These are phyloP conservation scores for Drosophila tani DNA, from an alignment of 1,140 invertebrate genomes.

Conservation along the genomic window DNA sequence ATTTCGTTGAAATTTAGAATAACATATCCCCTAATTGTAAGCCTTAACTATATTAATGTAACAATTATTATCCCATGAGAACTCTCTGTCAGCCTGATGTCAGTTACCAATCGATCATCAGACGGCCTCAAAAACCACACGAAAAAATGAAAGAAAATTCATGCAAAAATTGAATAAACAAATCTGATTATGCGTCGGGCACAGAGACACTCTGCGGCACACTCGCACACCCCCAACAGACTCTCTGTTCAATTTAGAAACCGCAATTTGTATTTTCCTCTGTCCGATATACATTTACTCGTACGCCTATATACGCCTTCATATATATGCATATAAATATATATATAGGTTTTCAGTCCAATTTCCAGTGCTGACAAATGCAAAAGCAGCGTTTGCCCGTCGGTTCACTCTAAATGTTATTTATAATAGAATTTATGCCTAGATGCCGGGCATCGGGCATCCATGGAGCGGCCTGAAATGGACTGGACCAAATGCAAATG, in stretches of 20 bases:
- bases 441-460: slow-evolving; percentile 43
- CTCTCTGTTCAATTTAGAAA: slow-evolving; percentile 71
- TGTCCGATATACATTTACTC: slow-evolving; percentile 16
- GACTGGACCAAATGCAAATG: slow-evolving; percentile 72
- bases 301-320: slow-evolving; percentile 3
- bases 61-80: slow-evolving; percentile 18
- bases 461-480: slow-evolving; percentile 23
- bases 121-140: slow-evolving; percentile 42
- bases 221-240: slow-evolving; percentile 12
- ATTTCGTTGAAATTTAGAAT: no score
- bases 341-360: slow-evolving; percentile 50
- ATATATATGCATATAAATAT: slow-evolving; percentile 16
- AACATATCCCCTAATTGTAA: no score
- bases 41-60: slow-evolving; percentile 3
- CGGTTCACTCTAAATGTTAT: slow-evolving; percentile 70
- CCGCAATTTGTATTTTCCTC: slow-evolving; percentile 74
- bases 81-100: slow-evolving; percentile 4
- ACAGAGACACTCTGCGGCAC: slow-evolving; percentile 27
- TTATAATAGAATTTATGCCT: slow-evolving; percentile 83
- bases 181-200: slow-evolving; percentile 76
- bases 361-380: slow-evolving; percentile 80
- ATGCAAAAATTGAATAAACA: slow-evolving; percentile 63
- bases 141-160: slow-evolving; percentile 37
- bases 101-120: slow-evolving; percentile 42
- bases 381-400: slow-evolving; percentile 57